Evolutionary conservation across 2,888 invertebrate species (phyloP), one percentile per base, ranked within the genome.

Genomic region (Chirona hameri): DNA sequence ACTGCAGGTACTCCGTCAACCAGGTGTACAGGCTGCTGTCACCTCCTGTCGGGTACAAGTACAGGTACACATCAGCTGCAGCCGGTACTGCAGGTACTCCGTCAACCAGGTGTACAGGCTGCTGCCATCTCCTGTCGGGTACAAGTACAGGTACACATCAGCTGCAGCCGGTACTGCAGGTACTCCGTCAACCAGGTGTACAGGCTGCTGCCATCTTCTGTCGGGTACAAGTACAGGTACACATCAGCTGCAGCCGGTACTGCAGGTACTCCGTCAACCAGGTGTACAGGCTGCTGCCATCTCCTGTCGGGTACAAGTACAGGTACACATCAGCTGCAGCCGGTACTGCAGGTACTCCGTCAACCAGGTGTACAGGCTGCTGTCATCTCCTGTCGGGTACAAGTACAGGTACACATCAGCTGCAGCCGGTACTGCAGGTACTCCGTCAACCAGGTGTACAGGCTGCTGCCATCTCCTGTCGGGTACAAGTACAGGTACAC

Each of bases 391-490:
- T 57, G 24, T 7, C 2, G 39, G 39, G 39, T 39, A 7, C 39
- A 39, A 7, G 7, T 39, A 39, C 39, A 39, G 39, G 39, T 39
- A 39, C 39, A 39, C n/a, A 65, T 24, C 65, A 27, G 2, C n/a
- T 65, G 65, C 65, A 65, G 65, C n/a, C 65, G 65, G 27, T 65
- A 65, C 65, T 65, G 65, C n/a, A n/a, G 10, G 65, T 65, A 65
- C 65, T 65, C n/a, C n/a, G 65, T 65, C 65, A 65, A 27, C 65
- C 65, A 65, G n/a, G 4, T 7, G 27, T 27, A 21, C 57, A 57
- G 57, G 2, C 21, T 57, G 7, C 24, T 18, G 18, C 18, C 57
- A 4, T 14, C 18, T 7, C 24, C 57, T 57, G 24, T 7, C 2
- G 39, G 39, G 39, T 39, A 7, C 39, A 39, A 7, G 7, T 39